Evolutionary conservation across 2,797 vertebrate genomes (phyloP).

Genomic region (Lithobates sylvaticus): DNA sequence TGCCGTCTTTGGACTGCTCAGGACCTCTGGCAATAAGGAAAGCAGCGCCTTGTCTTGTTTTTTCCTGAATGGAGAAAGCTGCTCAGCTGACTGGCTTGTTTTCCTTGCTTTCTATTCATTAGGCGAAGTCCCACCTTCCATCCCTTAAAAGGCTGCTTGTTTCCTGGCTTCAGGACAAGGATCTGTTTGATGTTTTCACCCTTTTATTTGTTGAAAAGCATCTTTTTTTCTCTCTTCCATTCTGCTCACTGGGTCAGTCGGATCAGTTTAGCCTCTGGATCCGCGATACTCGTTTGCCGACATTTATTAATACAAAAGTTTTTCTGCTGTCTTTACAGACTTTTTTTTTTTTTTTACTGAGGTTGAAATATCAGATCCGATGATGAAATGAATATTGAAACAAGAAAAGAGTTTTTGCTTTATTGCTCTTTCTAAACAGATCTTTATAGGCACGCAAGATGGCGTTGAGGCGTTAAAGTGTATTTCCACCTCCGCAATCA

Average conservation of each 20-base stretch:
- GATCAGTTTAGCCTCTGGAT: conserved; percentile 11
- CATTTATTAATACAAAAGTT: not conserved
- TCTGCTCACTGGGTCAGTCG: conserved; percentile 6
- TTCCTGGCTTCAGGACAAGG: conserved; percentile 74
- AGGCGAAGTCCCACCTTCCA: conserved; percentile 78
- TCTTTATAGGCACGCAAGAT: too few species aligned
- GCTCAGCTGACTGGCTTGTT: conserved; percentile 75
- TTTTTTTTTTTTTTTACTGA: too few species aligned
- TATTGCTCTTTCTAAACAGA: too few species aligned
- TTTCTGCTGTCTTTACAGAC: too few species aligned
- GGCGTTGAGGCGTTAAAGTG: too few species aligned
- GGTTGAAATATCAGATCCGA: too few species aligned
- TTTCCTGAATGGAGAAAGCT: conserved; percentile 81
- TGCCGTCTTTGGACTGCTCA: conserved; percentile 71
- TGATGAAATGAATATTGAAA: too few species aligned
- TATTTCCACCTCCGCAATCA: too few species aligned
- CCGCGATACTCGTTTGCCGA: not conserved
- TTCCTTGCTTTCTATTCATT: conserved; percentile 80
- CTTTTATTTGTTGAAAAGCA: conserved; percentile 76
- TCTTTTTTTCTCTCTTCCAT: conserved; percentile 64
- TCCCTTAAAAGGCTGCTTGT: conserved; percentile 74
- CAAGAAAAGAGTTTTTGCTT: too few species aligned
- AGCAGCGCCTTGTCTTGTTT: conserved; percentile 73
- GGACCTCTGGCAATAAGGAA: conserved; percentile 77
- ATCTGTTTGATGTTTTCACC: conserved; percentile 77